Base-by-base conservation (phyloP, 2,113 vertebrate species). In the Urocolius indicus region DNA sequence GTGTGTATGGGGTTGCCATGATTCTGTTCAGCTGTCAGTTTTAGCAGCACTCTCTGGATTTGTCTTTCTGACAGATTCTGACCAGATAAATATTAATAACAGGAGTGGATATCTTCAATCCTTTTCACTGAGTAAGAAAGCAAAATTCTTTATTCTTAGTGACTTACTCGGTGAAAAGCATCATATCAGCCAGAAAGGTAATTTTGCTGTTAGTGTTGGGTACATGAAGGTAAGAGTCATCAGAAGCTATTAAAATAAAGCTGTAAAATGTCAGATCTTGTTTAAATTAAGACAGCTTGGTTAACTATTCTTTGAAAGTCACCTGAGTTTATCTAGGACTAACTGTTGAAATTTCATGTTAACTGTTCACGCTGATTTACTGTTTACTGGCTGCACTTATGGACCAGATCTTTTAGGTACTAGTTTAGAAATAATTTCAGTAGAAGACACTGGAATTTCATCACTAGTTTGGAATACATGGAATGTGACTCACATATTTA, bases 201-300 rank as follows among this genome's bases (percentile, higher is more conserved):
- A 54, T 80, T 77, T 75, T 73, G 61, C 65, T 69, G 48, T 48
- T 68, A 46, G 45, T 90, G 59, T 48, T 0, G 0, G 34, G 16
- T 80, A n/a, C 36, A 52, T 68, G 80, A 69, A 52, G 54, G 16
- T 69, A 76, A 55, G 48, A 85, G 45, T 84, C 69, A 57, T 86
- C 61, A 81, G 72, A 89, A 90, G 51, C 34, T 84, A 29, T 87
- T 93, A 80, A 89, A 89, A 76, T 89, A 75, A 74, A 86, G 73
- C 76, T 96, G 68, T 89, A 84, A 93, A 93, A 84, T 1, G 13
- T 81, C 26, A 58, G n/a, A 46, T 52, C 58, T 63, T 94, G 67
- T 92, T 94, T 94, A 86, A 88, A 49, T 71, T 95, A 71, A 71
- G 74, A 43, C 63, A 81, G 29, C 48, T 94, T 90, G 49, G 41